Base-by-base conservation (phyloP, 2,888 invertebrate species). In the Agonopterix alstromeriana region DNA sequence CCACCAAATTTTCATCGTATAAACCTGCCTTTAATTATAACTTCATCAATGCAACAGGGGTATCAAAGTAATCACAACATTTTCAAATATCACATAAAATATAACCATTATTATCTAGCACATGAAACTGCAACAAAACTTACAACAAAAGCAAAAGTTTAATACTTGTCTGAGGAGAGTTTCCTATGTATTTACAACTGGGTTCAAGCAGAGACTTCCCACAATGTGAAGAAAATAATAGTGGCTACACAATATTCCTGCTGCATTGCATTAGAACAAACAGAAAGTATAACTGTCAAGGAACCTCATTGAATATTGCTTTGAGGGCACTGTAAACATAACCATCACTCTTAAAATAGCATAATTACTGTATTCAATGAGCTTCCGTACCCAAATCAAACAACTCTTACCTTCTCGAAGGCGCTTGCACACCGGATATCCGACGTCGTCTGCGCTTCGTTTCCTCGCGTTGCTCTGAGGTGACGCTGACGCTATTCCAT, bases 361-460 rank as follows among this genome's bases (percentile, higher is more conserved):
- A 27, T 27, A 27, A 27, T 27, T 1, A 47, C 5, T 3, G 27
- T 27, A 61, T 72, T 79, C 73, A 77, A 72, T 73, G 67, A 77
- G 70, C 57, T 75, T 74, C 59, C 67, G 57, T 50, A 48, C 52
- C 17, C 17, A 51, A 58, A 61, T 52, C 54, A 54, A 54, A 56
- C 51, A 54, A 56, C 58, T 66, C 80, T 67, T 87, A 89, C 89
- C 89, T 80, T 83, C 79, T 58, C 83, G 80, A 54, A 75, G 63
- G 47, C 88, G 83, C 58, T 89, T 89, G 59, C 63, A 74, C 66
- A 72, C 75, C 48, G 80, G 80, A 60, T 69, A 73, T 51, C 73
- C 73, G 50, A 60, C 69, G 50, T 75, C 75, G 53, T 83, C 82
- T 46, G 84, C 85, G 60, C 81, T 75, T 56, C 89, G 75, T 58